Evolutionary conservation across 2,113 vertebrate genomes (phyloP), one percentile per base, ranked within the genome.

Genomic region (Oryzias melastigma): DNA sequence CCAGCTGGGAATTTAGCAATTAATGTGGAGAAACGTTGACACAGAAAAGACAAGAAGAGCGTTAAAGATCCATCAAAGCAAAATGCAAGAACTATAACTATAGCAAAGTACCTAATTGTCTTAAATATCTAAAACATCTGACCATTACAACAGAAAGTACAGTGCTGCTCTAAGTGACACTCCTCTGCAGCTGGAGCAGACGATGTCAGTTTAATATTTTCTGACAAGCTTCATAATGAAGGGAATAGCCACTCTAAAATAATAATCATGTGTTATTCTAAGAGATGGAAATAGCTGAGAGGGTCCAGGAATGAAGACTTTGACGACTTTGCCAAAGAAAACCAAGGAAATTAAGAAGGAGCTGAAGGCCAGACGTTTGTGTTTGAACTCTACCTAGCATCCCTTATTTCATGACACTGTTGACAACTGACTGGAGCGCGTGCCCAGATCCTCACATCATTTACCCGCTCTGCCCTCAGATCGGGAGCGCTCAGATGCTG

Each of bases 1-100:
- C 69, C 86, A 88, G 86, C 82, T 87, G 85, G 50, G 62, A 71
- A 71, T 73, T 74, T 77, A 85, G 80, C 85, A 80, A 83, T 82
- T 84, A 84, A 87, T 82, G 69, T 78, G 61, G 70, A 82, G 68
- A 74, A 76, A 78, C 74, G 69, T 76, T 85, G 84, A 85, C 81
- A 81, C 56, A 67, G 29, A 75, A 16, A 53, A 51, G 54, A 52
- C 20, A 55, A 7, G 3, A 48, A 62, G 20, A 46, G 44, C 42
- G 56, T n/a, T 55, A 54, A 61, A 48, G 20, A 49, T 76, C 52
- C 40, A 58, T 72, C 47, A 58, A 19, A 53, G 48, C 3, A 27
- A 41, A 15, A 10, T 47, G 18, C 46, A 40, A 35, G 35, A 12
- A 35, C 10, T 35, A 35, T 3, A 35, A 35, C 10, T 10, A 35